phyloP scores from a whole-genome alignment of 2,797 vertebrate genomes.

The Nannoperca australis region DNA sequence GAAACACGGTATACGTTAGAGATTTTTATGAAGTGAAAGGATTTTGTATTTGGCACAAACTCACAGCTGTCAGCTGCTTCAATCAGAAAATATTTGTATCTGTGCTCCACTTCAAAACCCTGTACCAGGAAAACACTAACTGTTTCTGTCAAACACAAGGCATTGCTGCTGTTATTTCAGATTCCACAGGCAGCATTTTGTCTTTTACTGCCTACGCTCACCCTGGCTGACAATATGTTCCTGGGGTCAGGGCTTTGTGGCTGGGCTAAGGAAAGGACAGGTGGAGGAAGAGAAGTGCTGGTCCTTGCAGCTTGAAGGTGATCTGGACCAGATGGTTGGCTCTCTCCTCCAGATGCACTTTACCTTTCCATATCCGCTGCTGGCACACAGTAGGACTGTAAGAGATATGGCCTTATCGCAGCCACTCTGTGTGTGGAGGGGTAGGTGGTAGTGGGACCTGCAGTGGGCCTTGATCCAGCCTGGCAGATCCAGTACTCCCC shows the following conservation, averaged over 20 bases:
- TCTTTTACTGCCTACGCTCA: slow-evolving; percentile 20
- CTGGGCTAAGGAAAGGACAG: slow-evolving; percentile 26
- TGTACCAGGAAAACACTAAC: not conserved
- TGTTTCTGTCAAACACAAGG: not conserved
- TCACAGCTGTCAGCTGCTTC: slow-evolving; percentile 33
- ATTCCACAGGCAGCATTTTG: slow-evolving; percentile 26
- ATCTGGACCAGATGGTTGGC: slow-evolving; percentile 70
- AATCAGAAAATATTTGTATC: slow-evolving; percentile 30
- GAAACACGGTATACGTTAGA: not conserved
- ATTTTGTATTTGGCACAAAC: slow-evolving; percentile 6
- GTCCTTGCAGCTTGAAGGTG: slow-evolving; percentile 69
- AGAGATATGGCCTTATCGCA: slow-evolving; percentile 70
- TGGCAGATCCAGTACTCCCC: slow-evolving; percentile 52
- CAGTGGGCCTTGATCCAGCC: slow-evolving; percentile 68
- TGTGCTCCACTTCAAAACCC: slow-evolving; percentile 10
- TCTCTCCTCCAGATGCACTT: slow-evolving; percentile 69
- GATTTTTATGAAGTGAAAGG: not conserved
- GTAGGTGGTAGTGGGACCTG: slow-evolving; percentile 48
- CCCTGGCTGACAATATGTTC: slow-evolving; percentile 27
- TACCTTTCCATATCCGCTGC: slow-evolving; percentile 54
- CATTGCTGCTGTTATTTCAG: slow-evolving; percentile 16
- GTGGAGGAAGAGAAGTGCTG: slow-evolving; percentile 24
- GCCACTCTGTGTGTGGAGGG: slow-evolving; percentile 36
- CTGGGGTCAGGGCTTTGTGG: slow-evolving; percentile 32
- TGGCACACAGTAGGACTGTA: slow-evolving; percentile 61